Evolutionary conservation across 2,113 vertebrate species (phyloP).

Genomic region (Zapornia atra): DNA sequence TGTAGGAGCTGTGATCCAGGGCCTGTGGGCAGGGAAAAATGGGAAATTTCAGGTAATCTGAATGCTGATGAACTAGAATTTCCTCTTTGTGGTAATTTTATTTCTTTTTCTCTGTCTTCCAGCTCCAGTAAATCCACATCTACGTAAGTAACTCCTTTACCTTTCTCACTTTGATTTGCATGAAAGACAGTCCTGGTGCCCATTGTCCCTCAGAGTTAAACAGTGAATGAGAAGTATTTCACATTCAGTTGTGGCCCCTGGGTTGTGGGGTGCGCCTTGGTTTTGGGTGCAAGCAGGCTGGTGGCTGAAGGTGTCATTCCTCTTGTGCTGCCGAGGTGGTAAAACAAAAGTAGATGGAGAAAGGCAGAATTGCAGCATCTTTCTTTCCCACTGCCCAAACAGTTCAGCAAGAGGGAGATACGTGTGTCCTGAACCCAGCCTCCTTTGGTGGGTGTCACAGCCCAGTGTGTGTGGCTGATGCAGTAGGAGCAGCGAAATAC

Average conservation of each 20-base stretch:
- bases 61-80: neutral
- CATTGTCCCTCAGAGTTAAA: accelerated
- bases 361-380: neutral
- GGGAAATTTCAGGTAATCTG: neutral
- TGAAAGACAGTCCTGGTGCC: neutral
- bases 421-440: neutral
- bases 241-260: accelerated
- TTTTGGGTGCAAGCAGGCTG: neutral
- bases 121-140: constrained; percentile 82
- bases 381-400: neutral
- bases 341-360: neutral
- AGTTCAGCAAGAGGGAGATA: neutral
- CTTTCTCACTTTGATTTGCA: neutral
- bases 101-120: constrained; percentile 38
- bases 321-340: neutral
- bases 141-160: constrained; percentile 76
- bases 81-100: constrained; percentile 22
- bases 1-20: neutral
- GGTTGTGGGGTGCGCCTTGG: neutral
- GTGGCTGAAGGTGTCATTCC: too few relatives aligned
- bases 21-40: too few relatives aligned
- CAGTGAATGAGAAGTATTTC: neutral
- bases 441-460: neutral
- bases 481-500: neutral
- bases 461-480: neutral